A percentile compares a stretch with the other conserved stretches of the same genome.
These are phyloP conservation scores for Dynastes grantii DNA, from an alignment of 2,888 invertebrate genomes.

Conservation along the genomic window DNA sequence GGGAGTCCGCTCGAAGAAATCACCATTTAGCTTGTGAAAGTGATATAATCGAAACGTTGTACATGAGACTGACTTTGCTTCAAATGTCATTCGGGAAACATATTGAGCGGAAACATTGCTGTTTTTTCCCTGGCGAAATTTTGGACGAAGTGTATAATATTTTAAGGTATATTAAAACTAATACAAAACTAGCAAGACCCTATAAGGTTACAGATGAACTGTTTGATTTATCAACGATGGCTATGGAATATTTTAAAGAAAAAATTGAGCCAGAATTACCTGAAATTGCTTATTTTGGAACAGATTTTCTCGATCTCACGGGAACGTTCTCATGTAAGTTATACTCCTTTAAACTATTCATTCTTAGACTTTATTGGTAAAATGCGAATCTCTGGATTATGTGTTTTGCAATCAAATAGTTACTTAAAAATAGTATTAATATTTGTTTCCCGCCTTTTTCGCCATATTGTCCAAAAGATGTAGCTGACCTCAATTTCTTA, in stretches of 20 bases:
- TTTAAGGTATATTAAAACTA: conserved; percentile 86
- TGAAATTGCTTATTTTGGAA: conserved; percentile 90
- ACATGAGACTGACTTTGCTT: conserved; percentile 91
- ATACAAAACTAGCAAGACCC: conserved; percentile 87
- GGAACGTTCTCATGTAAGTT: conserved; percentile 80
- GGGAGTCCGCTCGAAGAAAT: conserved; percentile 92
- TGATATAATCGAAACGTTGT: conserved; percentile 93
- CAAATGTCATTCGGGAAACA: conserved; percentile 97
- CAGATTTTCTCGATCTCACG: conserved; percentile 86
- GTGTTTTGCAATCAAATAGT: not conserved
- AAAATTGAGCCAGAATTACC: conserved; percentile 92
- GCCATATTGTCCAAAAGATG: conserved; percentile 41
- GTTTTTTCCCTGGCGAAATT: conserved; percentile 96
- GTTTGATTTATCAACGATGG: conserved; percentile 96
- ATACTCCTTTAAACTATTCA: conserved; percentile 35
- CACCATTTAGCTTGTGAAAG: conserved; percentile 93
- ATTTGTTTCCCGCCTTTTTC: conserved; percentile 40
- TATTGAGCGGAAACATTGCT: conserved; percentile 93
- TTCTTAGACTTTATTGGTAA: not conserved
- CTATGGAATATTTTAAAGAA: conserved; percentile 98
- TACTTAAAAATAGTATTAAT: conserved; percentile 1
- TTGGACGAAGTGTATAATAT: conserved; percentile 91
- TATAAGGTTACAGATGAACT: conserved; percentile 96
- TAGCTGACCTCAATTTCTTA: conserved; percentile 32
- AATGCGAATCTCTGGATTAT: not conserved